Percentiles rank a stretch among this genome's conserved stretches.
These are phyloP conservation scores for Clanis bilineata DNA, from an alignment of 2,888 invertebrate genomes.

Conservation along the genomic window DNA sequence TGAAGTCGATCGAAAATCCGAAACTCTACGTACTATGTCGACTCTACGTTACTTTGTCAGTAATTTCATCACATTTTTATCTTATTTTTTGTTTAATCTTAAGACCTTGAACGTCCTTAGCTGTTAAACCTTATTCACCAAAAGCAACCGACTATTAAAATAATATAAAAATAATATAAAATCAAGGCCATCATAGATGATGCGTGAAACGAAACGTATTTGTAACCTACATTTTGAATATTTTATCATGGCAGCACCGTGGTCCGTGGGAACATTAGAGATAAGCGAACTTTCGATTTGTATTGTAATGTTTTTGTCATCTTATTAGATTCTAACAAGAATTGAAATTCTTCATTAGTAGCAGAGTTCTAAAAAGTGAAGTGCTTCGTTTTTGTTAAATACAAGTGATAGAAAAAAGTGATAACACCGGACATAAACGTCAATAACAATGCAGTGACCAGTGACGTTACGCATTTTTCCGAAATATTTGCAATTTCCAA, in stretches of 20 bases:
- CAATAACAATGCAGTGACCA: slow-evolving; percentile 69
- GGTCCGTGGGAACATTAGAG: slow-evolving; percentile 64
- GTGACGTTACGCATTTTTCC: slow-evolving; percentile 71
- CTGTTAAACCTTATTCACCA: too few relatives aligned
- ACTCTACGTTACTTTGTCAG: too few relatives aligned
- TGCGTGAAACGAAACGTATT: slow-evolving; percentile 45
- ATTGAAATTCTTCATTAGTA: slow-evolving; percentile 39
- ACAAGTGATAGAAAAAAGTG: slow-evolving; percentile 42
- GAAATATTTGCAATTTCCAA: slow-evolving; percentile 61
- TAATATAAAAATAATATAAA: not conserved
- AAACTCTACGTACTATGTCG: too few relatives aligned
- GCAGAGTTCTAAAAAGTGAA: not conserved
- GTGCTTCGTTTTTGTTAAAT: not conserved
- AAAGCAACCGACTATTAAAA: too few relatives aligned
- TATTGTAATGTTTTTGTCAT: slow-evolving; percentile 59
- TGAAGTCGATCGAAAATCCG: too few relatives aligned
- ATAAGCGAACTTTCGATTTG: slow-evolving; percentile 63
- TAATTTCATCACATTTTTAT: too few relatives aligned
- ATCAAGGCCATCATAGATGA: slow-evolving; percentile 14
- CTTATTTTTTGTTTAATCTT: too few relatives aligned
- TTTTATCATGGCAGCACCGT: slow-evolving; percentile 64
- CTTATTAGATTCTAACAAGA: slow-evolving; percentile 54
- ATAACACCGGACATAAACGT: slow-evolving; percentile 62
- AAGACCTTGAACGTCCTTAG: too few relatives aligned
- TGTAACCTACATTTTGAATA: slow-evolving; percentile 51